Base-by-base conservation (phyloP, 2,888 invertebrate species). In the Hypsopygia costalis region DNA sequence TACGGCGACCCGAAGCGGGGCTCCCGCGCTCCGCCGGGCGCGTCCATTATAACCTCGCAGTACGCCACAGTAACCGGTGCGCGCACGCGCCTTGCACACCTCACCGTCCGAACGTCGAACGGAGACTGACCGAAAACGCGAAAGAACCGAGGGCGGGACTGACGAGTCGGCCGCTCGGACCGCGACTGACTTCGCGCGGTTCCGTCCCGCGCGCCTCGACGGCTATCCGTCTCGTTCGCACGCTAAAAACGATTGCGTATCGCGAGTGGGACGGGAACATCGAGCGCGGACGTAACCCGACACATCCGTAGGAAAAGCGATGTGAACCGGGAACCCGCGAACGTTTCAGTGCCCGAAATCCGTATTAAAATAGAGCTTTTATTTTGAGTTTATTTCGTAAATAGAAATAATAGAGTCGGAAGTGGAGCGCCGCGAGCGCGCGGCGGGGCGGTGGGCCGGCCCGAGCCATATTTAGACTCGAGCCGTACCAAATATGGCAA, bases 1-100 rank as follows among this genome's bases (percentile, higher is more conserved):
- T 95, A 95, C 79, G 94, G 93, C 89, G 95, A 92, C 90, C 94
- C 94, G 90, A 95, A 95, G 89, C 95, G 95, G 93, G 94, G 93
- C 91, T 95, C 95, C 91, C 95, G 93, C 86, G 92, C 92, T 91
- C 95, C 94, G 92, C 95, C 94, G 89, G 95, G 94, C 90, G 93
- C 92, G 92, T 95, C 95, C 95, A 95, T 95, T 85, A 92, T 92
- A 85, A 89, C 89, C 86, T 89, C 89, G 86, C 89, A 89, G 87
- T 88, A 89, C 88, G 89, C 89, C 89, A 89, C 89, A 89, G 89
- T 88, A 89, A 81, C 81, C 81, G 81, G 83, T 87, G 86, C 83
- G 87, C 89, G 69, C 76, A 79, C 74, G 86, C 85, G 81, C 85
- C 74, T 61, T 70, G 50, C 66, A 81, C 83, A 83, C 81, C 70